Evolutionary conservation across 1,140 invertebrate species (phyloP).

Genomic region (Rhynchophorus ferrugineus): DNA sequence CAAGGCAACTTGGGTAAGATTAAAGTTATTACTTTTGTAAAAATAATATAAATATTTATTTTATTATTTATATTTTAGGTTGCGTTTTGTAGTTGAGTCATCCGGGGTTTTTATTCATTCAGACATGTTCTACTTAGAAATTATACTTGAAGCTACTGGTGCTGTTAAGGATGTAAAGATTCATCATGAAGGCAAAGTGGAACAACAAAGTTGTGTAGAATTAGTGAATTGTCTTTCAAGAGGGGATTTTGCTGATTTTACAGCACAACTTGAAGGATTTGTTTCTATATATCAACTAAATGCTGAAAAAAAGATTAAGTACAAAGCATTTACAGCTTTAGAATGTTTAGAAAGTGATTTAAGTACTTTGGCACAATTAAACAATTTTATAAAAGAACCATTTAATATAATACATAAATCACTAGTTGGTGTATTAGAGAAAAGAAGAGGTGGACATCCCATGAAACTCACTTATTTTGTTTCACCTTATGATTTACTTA

Average conservation of each 20-base stretch:
- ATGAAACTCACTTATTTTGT: conserved; percentile 94
- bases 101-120: conserved; percentile 82
- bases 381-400: conserved; percentile 71
- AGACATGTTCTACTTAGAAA: conserved; percentile 95
- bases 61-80: conserved; percentile 46
- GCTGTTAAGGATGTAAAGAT: conserved; percentile 88
- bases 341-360: conserved; percentile 89
- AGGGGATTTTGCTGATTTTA: conserved; percentile 89
- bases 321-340: conserved; percentile 85
- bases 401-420: conserved; percentile 84
- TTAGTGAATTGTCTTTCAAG: conserved; percentile 68
- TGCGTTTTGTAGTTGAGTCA: conserved; percentile 68
- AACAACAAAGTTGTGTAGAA: conserved; percentile 77
- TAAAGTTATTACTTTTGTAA: not conserved
- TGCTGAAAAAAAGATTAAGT: conserved; percentile 90
- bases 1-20: conserved; percentile 71
- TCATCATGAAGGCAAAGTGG: conserved; percentile 71
- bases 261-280: conserved; percentile 79
- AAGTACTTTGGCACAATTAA: conserved; percentile 70
- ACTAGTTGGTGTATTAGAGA: conserved; percentile 75
- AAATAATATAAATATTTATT: conserved; percentile 15
- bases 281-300: conserved; percentile 89
- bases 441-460: conserved; percentile 72
- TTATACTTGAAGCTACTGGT: conserved; percentile 63
- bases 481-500: conserved; percentile 86